These are phyloP conservation scores for Crotalus horridus DNA, from an alignment of 2,113 vertebrate genomes.

Conservation along the genomic window DNA sequence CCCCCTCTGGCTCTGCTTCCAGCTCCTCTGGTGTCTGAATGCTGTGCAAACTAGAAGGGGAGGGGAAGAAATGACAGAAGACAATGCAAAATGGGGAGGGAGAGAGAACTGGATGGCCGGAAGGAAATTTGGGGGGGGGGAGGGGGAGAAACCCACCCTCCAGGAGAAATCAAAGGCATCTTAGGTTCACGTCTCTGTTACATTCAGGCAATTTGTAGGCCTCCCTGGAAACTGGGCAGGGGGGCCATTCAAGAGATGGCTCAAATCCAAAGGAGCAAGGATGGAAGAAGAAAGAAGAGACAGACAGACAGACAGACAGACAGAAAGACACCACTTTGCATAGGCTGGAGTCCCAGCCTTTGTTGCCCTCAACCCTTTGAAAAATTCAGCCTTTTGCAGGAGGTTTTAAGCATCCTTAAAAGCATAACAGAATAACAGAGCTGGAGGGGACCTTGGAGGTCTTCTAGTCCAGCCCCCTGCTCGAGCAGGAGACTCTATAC, in stretches of 20 bases:
- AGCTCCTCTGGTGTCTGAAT: conserved; percentile 1
- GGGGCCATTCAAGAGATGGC: neutral
- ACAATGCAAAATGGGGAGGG: too few species aligned
- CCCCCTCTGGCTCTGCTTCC: conserved; percentile 4
- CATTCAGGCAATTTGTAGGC: conserved; percentile 26
- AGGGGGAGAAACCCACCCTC: neutral
- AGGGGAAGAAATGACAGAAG: neutral
- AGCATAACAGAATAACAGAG: too few species aligned
- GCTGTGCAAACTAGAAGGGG: neutral
- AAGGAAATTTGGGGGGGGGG: neutral
- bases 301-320: too few species aligned
- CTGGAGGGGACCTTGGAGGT: too few species aligned
- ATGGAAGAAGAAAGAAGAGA: neutral
- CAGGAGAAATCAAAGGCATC: neutral
- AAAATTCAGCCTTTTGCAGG: neutral
- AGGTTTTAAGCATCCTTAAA: neutral
- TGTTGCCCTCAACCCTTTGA: neutral
- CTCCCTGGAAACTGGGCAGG: neutral
- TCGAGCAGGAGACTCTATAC: too few species aligned
- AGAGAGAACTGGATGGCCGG: neutral
- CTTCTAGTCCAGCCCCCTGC: too few species aligned
- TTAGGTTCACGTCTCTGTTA: conserved; percentile 17
- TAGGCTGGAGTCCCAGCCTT: neutral
- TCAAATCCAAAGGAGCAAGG: neutral
- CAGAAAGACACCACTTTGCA: neutral